Conservation (phyloP, 23 tunicate species). For the Styela clava region DNA sequence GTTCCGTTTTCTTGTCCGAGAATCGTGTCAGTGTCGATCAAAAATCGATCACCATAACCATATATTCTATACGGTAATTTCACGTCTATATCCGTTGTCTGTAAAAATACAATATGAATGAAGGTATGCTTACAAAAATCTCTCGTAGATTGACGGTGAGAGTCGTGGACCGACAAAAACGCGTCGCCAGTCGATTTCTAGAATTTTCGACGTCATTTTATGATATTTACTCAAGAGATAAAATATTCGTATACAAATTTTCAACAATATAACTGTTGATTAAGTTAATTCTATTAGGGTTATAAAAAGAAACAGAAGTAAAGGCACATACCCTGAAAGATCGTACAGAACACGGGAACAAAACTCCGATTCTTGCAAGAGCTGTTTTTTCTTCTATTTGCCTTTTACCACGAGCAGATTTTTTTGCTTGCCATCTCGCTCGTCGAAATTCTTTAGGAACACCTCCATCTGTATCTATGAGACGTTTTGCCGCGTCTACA, state of each 20-base stretch:
- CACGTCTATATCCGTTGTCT: slow-evolving; percentile 7
- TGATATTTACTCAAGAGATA: too few relatives aligned
- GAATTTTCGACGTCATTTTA: too few relatives aligned
- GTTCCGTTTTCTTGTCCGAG: not conserved
- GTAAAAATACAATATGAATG: too few relatives aligned
- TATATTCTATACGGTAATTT: not conserved
- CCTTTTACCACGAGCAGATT: not conserved
- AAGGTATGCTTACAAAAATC: too few relatives aligned
- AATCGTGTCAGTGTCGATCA: not conserved
- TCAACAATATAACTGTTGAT: too few relatives aligned
- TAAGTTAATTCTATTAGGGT: too few relatives aligned
- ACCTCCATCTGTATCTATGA: slow-evolving; percentile 21
- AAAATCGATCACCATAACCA: not conserved
- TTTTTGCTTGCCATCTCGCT: not conserved
- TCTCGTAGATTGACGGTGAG: too few relatives aligned
- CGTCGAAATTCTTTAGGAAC: not conserved
- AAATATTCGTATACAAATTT: too few relatives aligned
- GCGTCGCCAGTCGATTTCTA: too few relatives aligned
- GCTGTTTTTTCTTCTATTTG: not conserved
- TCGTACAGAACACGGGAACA: slow-evolving; percentile 38
- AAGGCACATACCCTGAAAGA: slow-evolving; percentile 37
- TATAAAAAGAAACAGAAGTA: too few relatives aligned
- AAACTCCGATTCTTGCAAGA: slow-evolving; percentile 12
- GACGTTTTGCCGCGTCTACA: not conserved
- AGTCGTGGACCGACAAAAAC: too few relatives aligned